Evolutionary conservation across 2,113 vertebrate species (phyloP), one percentile per base, ranked within the genome.

Genomic region (Daubentonia madagascariensis): DNA sequence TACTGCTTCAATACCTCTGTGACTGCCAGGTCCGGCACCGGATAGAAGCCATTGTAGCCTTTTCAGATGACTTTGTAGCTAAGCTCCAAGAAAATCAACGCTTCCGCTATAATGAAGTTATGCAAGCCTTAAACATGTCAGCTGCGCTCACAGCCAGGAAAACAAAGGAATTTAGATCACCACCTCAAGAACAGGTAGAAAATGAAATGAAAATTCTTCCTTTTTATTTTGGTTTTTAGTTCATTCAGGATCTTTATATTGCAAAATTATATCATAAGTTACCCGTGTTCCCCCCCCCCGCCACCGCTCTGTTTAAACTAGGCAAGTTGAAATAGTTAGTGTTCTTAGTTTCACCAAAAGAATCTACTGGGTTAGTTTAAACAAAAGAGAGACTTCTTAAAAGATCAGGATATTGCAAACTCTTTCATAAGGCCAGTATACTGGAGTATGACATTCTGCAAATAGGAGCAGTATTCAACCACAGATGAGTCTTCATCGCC

Each of bases 121-220:
- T 99, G 99, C 99, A 99, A 95, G 99, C 99, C 16, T 98, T 99
- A 94, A 99, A 99, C 98, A 99, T 99, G 99, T 99, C 99, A 0
- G 99, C 99, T 4, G 99, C 99, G 1, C 98, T 99, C 45, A 99
- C 99, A 0, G 99, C 99, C 73, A 99, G 99, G 94, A 99, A 99
- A 97, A 99, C 99, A 59, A 99, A 99, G 98, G 99, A 99, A 97
- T 99, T 99, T 96, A 98, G 99, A 75, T 99, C 99, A 0, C 99
- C 99, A 18, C 99, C 99, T 57, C 99, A 99, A 94, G 99, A 99
- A 11, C 99, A 99, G 99, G 99, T 99, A 98, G n/a, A 0, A 48
- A 67, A 48, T 65, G 8, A 35, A 90, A 3, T 11, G 13, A 32
- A 45, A 5, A 45, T 37, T 48, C 4, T 57, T 92, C 14, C 37